A percentile compares a stretch with the other conserved stretches of the same genome.
Evolutionary conservation across 2,797 vertebrate species (phyloP).

Genomic region (Borostomias antarcticus): DNA sequence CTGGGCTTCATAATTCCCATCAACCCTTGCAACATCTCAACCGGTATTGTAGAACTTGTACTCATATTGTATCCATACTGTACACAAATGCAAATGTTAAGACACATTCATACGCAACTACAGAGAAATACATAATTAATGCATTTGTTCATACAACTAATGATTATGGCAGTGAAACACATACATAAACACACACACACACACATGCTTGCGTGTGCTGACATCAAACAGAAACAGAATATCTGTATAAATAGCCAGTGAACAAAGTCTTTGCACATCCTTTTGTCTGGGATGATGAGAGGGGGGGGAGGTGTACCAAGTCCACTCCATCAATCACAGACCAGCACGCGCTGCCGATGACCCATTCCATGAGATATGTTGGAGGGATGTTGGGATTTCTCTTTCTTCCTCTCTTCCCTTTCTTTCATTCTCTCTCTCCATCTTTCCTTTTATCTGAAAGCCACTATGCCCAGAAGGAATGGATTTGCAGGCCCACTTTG

Average conservation of each 20-base stretch:
- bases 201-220: not conserved
- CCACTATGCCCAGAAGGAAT: constrained; percentile 86
- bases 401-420: constrained; percentile 30
- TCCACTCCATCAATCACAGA: constrained; percentile 71
- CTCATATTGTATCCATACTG: too few relatives aligned
- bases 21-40: constrained; percentile 55
- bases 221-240: not conserved
- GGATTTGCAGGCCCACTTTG: constrained; percentile 86
- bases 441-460: constrained; percentile 73
- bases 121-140: constrained; percentile 6
- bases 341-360: constrained; percentile 57
- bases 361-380: constrained; percentile 63
- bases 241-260: constrained; percentile 35
- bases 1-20: constrained; percentile 54
- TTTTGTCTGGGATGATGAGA: constrained; percentile 17
- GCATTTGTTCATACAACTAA: not conserved
- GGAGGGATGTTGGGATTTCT: constrained; percentile 56
- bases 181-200: not conserved
- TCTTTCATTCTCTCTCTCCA: constrained; percentile 20
- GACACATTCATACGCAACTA: too few relatives aligned
- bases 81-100: too few relatives aligned
- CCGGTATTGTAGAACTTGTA: too few relatives aligned
- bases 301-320: constrained; percentile 30
- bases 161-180: not conserved
- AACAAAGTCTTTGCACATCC: constrained; percentile 11